phyloP scores from a whole-genome alignment of 2,888 invertebrate genomes.

The Agrotis segetum region DNA sequence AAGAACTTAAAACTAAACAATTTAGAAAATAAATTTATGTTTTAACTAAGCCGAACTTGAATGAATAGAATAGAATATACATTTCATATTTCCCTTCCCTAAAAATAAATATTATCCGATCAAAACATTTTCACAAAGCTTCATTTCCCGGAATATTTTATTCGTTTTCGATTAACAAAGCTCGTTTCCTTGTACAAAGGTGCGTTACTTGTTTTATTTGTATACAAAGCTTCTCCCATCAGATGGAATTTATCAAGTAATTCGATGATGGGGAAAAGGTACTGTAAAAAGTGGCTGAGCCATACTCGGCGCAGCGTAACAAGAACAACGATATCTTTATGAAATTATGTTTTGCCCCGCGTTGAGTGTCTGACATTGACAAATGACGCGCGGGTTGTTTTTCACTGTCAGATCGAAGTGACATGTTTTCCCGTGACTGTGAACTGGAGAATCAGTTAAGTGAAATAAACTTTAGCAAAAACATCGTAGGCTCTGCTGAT shows the following conservation, averaged over 20 bases:
- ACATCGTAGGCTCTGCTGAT: constrained; percentile 39
- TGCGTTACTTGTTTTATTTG: constrained; percentile 38
- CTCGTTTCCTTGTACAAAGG: constrained; percentile 13
- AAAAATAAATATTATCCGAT: constrained; percentile 9
- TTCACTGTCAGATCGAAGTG: constrained; percentile 89
- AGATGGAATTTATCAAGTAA: constrained; percentile 68
- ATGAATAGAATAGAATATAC: no score
- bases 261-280: constrained; percentile 70
- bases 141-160: constrained; percentile 21
- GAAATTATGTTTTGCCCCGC: constrained; percentile 88
- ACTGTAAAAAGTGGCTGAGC: constrained; percentile 73
- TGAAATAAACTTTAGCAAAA: constrained; percentile 79
- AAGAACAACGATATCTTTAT: constrained; percentile 89
- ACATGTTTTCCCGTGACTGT: constrained; percentile 85
- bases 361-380: constrained; percentile 88
- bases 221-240: constrained; percentile 28
- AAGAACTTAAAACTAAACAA: no score
- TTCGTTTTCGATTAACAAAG: constrained; percentile 36
- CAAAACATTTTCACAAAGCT: constrained; percentile 21
- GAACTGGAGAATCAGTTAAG: constrained; percentile 84
- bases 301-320: constrained; percentile 75
- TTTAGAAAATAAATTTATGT: no score
- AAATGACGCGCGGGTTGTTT: constrained; percentile 88
- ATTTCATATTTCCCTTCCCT: constrained; percentile 9
- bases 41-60: no score